These are phyloP conservation scores for Choloepus hoffmanni DNA, from an alignment of 2,113 vertebrate species.

Conservation along the genomic window DNA sequence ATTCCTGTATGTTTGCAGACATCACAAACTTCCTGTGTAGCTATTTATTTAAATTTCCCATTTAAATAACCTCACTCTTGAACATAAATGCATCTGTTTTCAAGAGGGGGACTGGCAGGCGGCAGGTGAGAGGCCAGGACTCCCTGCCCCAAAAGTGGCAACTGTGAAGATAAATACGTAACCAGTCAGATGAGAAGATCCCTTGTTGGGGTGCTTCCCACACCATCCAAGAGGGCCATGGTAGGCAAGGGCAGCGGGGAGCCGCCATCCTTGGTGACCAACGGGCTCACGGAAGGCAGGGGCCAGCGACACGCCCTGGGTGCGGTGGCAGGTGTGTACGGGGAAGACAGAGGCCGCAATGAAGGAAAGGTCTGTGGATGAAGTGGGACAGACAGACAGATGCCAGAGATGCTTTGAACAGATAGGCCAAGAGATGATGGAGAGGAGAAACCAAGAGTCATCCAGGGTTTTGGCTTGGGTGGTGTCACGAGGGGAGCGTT, in stretches of 20 bases:
- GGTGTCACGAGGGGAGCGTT: background rate
- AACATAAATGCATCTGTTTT: background rate
- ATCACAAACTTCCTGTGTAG: background rate
- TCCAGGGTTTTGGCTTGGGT: background rate
- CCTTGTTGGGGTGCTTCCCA: background rate
- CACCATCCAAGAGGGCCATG: fast-evolving
- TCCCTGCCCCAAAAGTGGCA: background rate
- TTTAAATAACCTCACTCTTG: background rate
- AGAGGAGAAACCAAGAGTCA: background rate
- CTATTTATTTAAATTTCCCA: background rate
- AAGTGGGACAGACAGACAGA: background rate
- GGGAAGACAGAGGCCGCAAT: background rate
- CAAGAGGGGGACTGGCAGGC: background rate
- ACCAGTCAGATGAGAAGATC: background rate
- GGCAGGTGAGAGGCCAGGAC: background rate
- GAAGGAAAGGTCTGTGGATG: no score
- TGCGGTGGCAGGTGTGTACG: no score
- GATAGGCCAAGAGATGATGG: background rate
- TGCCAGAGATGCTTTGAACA: background rate
- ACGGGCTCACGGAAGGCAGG: no score
- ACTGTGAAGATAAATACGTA: background rate
- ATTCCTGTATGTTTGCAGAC: background rate
- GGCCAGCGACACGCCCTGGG: background rate
- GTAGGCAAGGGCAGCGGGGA: no score
- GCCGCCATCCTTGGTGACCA: background rate